These are phyloP conservation scores for Pelosia muscerda DNA, from an alignment of 2,888 invertebrate genomes.

Conservation along the genomic window DNA sequence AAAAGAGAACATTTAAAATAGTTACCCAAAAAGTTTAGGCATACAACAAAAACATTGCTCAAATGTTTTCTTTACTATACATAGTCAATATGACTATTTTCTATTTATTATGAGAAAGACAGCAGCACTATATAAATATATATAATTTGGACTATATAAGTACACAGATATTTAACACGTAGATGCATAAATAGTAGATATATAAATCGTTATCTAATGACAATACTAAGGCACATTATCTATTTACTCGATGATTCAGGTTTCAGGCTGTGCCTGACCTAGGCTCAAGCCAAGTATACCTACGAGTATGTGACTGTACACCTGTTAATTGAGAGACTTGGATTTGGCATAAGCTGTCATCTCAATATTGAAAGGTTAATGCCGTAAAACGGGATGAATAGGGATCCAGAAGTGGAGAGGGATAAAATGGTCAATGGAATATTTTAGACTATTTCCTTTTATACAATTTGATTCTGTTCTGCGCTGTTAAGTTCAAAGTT, in stretches of 20 bases:
- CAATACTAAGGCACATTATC: background rate
- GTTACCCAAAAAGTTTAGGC: background rate
- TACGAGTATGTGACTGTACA: too few species aligned
- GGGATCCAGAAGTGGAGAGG: too few species aligned
- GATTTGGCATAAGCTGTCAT: background rate
- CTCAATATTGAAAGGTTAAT: background rate
- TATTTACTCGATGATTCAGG: background rate
- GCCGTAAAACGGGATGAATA: too few species aligned
- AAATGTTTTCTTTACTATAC: conserved; percentile 12
- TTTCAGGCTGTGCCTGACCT: too few species aligned
- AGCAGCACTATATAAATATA: too few species aligned
- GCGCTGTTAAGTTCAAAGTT: too few species aligned
- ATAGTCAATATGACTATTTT: background rate
- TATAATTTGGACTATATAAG: background rate
- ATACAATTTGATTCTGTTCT: too few species aligned
- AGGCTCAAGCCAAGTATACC: too few species aligned
- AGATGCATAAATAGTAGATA: too few species aligned
- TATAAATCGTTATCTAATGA: background rate
- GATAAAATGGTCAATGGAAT: too few species aligned
- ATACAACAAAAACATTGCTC: background rate
- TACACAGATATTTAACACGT: too few species aligned
- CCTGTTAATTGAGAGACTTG: background rate
- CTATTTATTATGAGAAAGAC: background rate
- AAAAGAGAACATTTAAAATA: background rate
- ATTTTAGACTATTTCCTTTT: too few species aligned